Base-by-base conservation (phyloP, 2,888 invertebrate genomes). In the Pinctada fucata region DNA sequence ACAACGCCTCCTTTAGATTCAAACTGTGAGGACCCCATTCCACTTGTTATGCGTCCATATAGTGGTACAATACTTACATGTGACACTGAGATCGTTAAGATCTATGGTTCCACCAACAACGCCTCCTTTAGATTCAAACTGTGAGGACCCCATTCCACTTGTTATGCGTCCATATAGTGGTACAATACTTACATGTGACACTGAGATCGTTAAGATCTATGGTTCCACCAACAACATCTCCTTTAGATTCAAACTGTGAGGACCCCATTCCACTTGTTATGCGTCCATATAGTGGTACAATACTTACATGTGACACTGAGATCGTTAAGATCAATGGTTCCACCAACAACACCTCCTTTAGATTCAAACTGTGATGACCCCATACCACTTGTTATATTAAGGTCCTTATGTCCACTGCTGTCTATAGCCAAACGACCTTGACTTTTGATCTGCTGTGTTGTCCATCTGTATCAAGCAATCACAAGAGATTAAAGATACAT, bases 1-100 rank as follows among this genome's bases (percentile, higher is more conserved):
- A 99, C 98, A 90, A 99, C 99, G 85, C 99, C 99, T 76, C 97
- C 98, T 93, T 97, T 97, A 13, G 99, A 98, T 92, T 98, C 98
- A 76, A 99, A 94, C 86, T 96, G 95, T 0, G 98, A 98, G 49
- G 97, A 96, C 10, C 96, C 97, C 78, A 99, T 94, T 81, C 97
- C 97, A 64, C 98, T 94, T 69, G 97, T 96, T 80, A 97, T 95
- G 31, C 31, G 31, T 31, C 31, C 31, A 31, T 31, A 31, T 31
- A 31, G 31, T 31, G 31, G 31, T 31, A 31, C 31, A 31, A 31
- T 31, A 87, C 86, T 83, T 86, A 93, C 94, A 88, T 79, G 96
- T 96, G 0, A 97, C 97, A 91, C 97, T 96, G 85, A 98, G 96
- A 91, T 96, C 95, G 84, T 96, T 95, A 64, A 99, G 95, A 92